Evolutionary conservation across 2,113 vertebrate species (phyloP).

Genomic region (Upupa epops): DNA sequence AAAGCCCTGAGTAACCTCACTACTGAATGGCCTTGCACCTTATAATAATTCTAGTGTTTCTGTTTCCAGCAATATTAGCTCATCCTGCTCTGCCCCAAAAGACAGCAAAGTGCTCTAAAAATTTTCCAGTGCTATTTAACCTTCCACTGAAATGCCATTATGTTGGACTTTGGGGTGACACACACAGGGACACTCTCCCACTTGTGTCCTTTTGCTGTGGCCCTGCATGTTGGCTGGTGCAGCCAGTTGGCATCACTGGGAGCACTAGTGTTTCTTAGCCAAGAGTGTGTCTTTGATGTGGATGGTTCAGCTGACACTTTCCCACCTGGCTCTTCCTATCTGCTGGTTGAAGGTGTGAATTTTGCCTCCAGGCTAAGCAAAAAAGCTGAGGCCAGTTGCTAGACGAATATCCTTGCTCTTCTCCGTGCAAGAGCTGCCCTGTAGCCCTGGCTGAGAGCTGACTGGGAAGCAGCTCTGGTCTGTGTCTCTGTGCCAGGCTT

Average conservation of each 20-base stretch:
- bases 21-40: neutral
- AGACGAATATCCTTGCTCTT: neutral
- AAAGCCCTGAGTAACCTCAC: neutral
- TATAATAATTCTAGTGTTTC: neutral
- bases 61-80: neutral
- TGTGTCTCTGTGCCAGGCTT: neutral
- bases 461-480: neutral
- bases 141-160: neutral
- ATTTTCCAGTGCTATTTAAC: neutral
- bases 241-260: rapidly evolving
- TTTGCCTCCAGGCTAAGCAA: neutral
- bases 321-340: neutral
- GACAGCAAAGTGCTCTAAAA: neutral
- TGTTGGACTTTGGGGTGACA: neutral
- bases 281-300: neutral
- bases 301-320: neutral
- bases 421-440: rapidly evolving
- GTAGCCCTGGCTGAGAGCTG: neutral
- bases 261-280: neutral
- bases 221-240: neutral
- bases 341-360: neutral
- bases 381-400: neutral
- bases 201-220: neutral
- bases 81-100: neutral
- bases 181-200: neutral